phyloP scores from a whole-genome alignment of 1,140 invertebrate genomes.

The Lerema accius region DNA sequence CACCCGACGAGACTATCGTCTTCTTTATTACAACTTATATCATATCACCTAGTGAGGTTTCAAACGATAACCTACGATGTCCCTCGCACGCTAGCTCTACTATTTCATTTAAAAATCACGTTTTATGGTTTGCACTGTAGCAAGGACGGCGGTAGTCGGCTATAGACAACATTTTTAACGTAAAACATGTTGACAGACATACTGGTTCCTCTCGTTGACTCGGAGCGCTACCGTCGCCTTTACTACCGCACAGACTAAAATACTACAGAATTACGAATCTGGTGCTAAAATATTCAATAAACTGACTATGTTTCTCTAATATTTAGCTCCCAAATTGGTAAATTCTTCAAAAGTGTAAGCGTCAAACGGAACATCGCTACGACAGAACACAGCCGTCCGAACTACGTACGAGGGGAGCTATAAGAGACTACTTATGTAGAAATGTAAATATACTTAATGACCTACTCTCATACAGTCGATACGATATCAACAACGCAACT shows the following conservation, averaged over 20 bases:
- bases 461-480: slow-evolving; percentile 63
- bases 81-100: slow-evolving; percentile 59
- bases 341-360: not conserved
- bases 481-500: slow-evolving; percentile 75
- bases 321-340: slow-evolving; percentile 1
- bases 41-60: slow-evolving; percentile 81
- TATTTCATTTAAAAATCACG: not conserved
- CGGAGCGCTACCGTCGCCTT: not conserved
- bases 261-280: not conserved
- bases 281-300: not conserved
- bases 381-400: not conserved
- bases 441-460: slow-evolving; percentile 70
- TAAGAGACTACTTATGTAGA: slow-evolving; percentile 70
- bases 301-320: slow-evolving; percentile 12
- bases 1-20: slow-evolving; percentile 56
- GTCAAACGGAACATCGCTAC: not conserved
- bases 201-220: not conserved
- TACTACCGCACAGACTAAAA: too few relatives aligned
- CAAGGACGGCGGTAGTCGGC: not conserved
- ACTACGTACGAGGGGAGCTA: slow-evolving; percentile 63
- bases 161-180: not conserved
- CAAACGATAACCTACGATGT: slow-evolving; percentile 72
- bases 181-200: not conserved
- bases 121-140: not conserved
- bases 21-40: slow-evolving; percentile 61